phyloP scores from a whole-genome alignment of 2,888 invertebrate genomes.

The Theretra japonica region DNA sequence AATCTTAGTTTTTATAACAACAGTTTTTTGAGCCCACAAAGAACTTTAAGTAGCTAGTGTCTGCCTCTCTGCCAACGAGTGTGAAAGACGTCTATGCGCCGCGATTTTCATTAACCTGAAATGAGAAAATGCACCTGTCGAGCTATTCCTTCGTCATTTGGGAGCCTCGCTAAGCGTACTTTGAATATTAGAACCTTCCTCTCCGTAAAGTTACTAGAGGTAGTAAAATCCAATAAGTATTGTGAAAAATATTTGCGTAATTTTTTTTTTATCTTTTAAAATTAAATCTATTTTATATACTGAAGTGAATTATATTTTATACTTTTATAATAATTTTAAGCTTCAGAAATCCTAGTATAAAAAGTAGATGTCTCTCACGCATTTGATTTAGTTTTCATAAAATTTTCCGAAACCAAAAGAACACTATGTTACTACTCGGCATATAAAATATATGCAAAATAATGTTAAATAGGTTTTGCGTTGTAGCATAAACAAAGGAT shows the following conservation, averaged over 20 bases:
- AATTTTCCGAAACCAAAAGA: too few relatives aligned
- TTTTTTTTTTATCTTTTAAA: too few relatives aligned
- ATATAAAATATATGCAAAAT: too few relatives aligned
- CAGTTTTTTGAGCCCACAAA: not conserved
- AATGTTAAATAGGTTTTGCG: too few relatives aligned
- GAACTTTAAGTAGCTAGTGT: slow-evolving; percentile 58
- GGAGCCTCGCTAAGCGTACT: slow-evolving; percentile 36
- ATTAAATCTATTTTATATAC: too few relatives aligned
- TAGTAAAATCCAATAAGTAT: not conserved
- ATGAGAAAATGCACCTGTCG: slow-evolving; percentile 71
- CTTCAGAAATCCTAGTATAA: too few relatives aligned
- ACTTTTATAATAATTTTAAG: too few relatives aligned
- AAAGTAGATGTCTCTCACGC: too few relatives aligned
- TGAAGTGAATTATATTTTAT: too few relatives aligned
- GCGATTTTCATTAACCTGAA: slow-evolving; percentile 79
- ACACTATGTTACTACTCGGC: too few relatives aligned
- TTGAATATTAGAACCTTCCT: slow-evolving; percentile 37
- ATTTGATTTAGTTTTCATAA: too few relatives aligned
- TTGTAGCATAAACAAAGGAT: too few relatives aligned
- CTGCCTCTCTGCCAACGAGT: slow-evolving; percentile 61
- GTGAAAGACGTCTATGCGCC: slow-evolving; percentile 54
- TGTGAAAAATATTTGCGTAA: not conserved
- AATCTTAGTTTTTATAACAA: not conserved
- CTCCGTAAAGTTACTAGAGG: not conserved
- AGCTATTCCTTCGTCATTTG: slow-evolving; percentile 52